Evolutionary conservation across 2,888 invertebrate species (phyloP).

Genomic region (Hermaeophaga mercurialis): DNA sequence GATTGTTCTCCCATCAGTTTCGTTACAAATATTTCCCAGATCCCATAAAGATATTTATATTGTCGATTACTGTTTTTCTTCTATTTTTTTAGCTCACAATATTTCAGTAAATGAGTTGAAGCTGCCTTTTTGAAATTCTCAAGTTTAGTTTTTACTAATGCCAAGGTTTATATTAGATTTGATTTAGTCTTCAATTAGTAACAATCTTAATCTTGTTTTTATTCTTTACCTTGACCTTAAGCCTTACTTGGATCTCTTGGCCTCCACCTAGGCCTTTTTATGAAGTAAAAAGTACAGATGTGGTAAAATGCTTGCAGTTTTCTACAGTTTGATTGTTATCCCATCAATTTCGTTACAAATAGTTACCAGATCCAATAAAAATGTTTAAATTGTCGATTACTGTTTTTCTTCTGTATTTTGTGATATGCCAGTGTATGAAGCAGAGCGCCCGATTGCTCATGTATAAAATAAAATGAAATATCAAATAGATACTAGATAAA

Average conservation of each 20-base stretch:
- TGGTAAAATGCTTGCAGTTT: no score
- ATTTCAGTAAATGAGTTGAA: background rate
- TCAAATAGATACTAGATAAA: constrained; percentile 13
- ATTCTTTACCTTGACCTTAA: no score
- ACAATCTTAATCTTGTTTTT: no score
- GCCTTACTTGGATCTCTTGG: no score
- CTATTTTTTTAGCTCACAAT: constrained; percentile 6
- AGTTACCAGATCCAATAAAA: background rate
- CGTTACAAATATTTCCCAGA: background rate
- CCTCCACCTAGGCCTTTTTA: no score
- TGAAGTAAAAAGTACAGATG: no score
- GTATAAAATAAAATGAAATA: constrained; percentile 8
- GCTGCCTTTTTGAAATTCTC: no score
- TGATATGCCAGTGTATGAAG: constrained; percentile 3
- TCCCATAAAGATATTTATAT: background rate
- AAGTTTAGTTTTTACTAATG: no score
- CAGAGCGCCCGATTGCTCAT: constrained; percentile 2
- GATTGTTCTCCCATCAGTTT: no score
- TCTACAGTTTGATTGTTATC: no score
- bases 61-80: constrained; percentile 3
- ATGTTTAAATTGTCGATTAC: background rate
- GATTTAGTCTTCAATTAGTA: no score
- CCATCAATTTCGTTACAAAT: background rate
- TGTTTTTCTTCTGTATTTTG: constrained; percentile 8
- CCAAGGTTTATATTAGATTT: no score